Conservation (phyloP, 2,888 invertebrate genomes). For the Epinotia brunnichana region DNA sequence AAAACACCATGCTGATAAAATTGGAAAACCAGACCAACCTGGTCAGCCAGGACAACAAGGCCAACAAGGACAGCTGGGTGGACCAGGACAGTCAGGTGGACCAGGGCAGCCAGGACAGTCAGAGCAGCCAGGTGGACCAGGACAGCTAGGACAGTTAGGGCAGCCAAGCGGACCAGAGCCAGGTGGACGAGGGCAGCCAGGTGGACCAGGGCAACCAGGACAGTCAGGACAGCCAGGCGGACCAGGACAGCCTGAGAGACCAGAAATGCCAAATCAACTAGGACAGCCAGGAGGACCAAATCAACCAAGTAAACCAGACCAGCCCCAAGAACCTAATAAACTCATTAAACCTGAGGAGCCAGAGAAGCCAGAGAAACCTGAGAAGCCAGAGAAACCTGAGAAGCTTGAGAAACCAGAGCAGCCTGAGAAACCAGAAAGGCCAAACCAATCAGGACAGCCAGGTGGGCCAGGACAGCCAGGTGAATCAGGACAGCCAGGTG, state of each 20-base stretch:
- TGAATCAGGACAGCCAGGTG: not conserved
- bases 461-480: not conserved
- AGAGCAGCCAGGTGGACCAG: not conserved
- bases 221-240: not conserved
- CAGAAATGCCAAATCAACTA: not conserved
- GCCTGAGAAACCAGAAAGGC: not conserved
- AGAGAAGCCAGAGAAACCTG: not conserved
- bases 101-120: slow-evolving; percentile 4
- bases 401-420: not conserved
- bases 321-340: not conserved
- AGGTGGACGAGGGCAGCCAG: no score
- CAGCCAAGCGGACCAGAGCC: no score
- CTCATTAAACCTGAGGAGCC: not conserved
- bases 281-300: not conserved
- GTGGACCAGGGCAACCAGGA: not conserved
- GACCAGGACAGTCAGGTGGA: not conserved
- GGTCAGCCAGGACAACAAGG: not conserved
- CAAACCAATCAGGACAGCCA: not conserved
- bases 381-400: not conserved
- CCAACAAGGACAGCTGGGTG: not conserved
- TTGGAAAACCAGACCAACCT: not conserved
- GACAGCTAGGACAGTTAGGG: not conserved
- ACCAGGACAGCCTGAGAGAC: not conserved
- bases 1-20: slow-evolving; percentile 2
- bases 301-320: slow-evolving; percentile 12